phyloP scores from a whole-genome alignment of 2,113 vertebrate genomes.

The Aegotheles bennettii region DNA sequence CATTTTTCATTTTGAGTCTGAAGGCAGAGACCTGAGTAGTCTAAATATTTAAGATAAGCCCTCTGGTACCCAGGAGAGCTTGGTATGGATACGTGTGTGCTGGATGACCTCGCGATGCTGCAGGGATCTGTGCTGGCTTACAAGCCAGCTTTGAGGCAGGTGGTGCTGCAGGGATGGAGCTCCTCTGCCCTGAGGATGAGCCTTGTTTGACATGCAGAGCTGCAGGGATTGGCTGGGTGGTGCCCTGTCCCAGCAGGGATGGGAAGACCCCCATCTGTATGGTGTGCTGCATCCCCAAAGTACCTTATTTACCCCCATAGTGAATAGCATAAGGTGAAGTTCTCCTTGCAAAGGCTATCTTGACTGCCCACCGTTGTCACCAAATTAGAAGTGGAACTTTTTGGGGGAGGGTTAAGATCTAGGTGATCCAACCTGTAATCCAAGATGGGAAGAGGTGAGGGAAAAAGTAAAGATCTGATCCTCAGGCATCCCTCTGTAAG shows the following conservation, averaged over 20 bases:
- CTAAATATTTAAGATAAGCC: background rate
- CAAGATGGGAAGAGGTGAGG: background rate
- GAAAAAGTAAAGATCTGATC: background rate
- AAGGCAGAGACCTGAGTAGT: background rate
- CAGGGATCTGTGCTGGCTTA: background rate
- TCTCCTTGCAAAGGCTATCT: background rate
- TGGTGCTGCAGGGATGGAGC: background rate
- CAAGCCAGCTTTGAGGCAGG: background rate
- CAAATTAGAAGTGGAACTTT: background rate
- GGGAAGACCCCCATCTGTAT: no score
- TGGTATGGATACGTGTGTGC: rapidly evolving
- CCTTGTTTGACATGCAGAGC: rapidly evolving
- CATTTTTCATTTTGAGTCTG: background rate
- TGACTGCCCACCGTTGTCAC: no score
- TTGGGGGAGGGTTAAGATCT: background rate
- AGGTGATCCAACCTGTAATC: background rate
- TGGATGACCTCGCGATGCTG: rapidly evolving
- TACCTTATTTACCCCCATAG: rapidly evolving
- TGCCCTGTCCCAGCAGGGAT: background rate
- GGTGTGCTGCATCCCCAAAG: background rate
- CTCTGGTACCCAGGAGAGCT: background rate
- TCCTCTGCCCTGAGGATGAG: background rate
- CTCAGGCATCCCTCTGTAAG: background rate
- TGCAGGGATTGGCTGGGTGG: rapidly evolving
- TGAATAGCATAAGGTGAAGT: background rate